Evolutionary conservation across 1,140 invertebrate species (phyloP).

Genomic region (Pararge aegeria): DNA sequence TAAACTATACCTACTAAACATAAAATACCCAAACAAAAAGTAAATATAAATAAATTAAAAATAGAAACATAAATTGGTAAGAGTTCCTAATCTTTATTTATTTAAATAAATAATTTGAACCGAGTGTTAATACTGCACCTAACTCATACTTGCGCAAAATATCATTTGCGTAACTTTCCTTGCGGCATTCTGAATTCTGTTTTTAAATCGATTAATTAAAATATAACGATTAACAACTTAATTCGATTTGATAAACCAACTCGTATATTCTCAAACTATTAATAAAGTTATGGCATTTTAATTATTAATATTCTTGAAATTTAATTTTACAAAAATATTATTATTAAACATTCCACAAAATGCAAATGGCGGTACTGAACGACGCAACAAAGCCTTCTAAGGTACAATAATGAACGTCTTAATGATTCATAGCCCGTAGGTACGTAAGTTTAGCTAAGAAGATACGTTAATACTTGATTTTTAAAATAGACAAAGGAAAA

Average conservation of each 20-base stretch:
- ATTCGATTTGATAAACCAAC: background rate
- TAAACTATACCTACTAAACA: too few relatives aligned
- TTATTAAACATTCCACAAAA: conserved; percentile 2
- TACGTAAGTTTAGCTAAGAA: conserved; percentile 26
- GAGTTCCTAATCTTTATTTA: too few relatives aligned
- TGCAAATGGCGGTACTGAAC: background rate
- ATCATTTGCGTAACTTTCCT: background rate
- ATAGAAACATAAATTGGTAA: too few relatives aligned
- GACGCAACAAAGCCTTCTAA: conserved; percentile 10
- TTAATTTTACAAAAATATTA: conserved; percentile 1
- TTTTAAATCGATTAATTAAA: background rate
- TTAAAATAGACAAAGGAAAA: too few relatives aligned
- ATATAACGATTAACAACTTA: background rate
- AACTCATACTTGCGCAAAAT: background rate
- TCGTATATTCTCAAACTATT: background rate
- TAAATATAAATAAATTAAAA: too few relatives aligned
- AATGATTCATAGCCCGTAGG: conserved; percentile 32
- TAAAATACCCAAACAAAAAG: too few relatives aligned
- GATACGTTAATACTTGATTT: too few relatives aligned
- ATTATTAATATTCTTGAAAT: conserved; percentile 8
- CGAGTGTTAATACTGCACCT: too few relatives aligned
- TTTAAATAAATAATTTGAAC: too few relatives aligned
- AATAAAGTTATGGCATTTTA: conserved; percentile 7
- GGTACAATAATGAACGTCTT: conserved; percentile 20
- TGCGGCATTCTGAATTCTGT: background rate